Percentiles rank a stretch among this genome's conserved stretches.
phyloP scores from a whole-genome alignment of 2,888 invertebrate species.

The Dynastes tityus region DNA sequence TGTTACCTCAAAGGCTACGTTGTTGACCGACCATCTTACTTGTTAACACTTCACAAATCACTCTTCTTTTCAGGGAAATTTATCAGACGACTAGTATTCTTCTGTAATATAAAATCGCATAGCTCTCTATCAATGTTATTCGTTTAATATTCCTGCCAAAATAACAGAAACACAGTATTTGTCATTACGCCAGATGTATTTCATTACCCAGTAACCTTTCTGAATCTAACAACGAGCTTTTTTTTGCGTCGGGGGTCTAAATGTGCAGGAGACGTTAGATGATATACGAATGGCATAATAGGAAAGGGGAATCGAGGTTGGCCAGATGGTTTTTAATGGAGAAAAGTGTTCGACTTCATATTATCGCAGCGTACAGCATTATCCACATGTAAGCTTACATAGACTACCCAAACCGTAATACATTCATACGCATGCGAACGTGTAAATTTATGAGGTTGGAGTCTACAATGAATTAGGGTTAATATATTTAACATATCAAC shows the following conservation, averaged over 20 bases:
- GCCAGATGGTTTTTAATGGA: conserved; percentile 52
- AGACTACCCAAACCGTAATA: conserved; percentile 13
- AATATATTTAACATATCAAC: conserved; percentile 47
- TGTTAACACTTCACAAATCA: too few species aligned
- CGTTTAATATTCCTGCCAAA: background rate
- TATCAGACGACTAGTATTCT: too few species aligned
- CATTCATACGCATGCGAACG: conserved; percentile 29
- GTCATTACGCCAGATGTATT: conserved; percentile 5
- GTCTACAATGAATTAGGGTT: conserved; percentile 43
- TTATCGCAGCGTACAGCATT: conserved; percentile 16
- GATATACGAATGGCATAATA: conserved; percentile 11
- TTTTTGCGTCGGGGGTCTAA: conserved; percentile 27
- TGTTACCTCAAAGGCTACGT: too few species aligned
- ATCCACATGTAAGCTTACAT: conserved; percentile 1
- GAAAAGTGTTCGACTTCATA: conserved; percentile 36
- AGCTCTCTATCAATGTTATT: background rate
- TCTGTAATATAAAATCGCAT: too few species aligned
- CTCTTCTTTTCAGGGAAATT: too few species aligned
- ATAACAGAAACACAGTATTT: conserved; percentile 28
- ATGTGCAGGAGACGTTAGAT: conserved; percentile 6
- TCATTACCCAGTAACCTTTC: conserved; percentile 30
- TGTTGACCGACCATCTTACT: too few species aligned
- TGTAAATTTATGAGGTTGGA: conserved; percentile 49
- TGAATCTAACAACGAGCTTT: conserved; percentile 19
- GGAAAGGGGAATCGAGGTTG: conserved; percentile 49